Evolutionary conservation across 2,797 vertebrate genomes (phyloP).

Genomic region (Pelodytes ibericus): DNA sequence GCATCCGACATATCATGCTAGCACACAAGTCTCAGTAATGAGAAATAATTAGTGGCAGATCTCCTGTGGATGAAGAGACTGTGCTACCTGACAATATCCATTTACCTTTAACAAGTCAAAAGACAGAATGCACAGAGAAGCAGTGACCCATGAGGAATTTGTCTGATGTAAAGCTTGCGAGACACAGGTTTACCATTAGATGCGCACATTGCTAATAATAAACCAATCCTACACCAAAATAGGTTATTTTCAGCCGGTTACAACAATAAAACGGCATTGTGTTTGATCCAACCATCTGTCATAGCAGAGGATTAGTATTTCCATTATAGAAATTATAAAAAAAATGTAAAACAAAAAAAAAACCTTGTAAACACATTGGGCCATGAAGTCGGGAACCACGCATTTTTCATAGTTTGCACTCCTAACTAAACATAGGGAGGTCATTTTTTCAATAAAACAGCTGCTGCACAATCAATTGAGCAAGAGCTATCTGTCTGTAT

Average conservation of each 20-base stretch:
- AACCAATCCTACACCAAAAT: background rate
- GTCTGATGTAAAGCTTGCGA: background rate
- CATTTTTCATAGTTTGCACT: too few relatives aligned
- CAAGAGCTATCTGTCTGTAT: too few relatives aligned
- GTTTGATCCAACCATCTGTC: too few relatives aligned
- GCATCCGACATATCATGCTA: background rate
- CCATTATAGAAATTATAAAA: too few relatives aligned
- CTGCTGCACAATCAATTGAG: too few relatives aligned
- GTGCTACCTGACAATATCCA: conserved; percentile 8
- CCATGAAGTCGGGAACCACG: too few relatives aligned
- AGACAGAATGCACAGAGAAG: conserved; percentile 3
- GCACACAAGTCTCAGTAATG: background rate
- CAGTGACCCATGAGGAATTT: conserved; percentile 32
- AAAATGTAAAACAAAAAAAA: too few relatives aligned
- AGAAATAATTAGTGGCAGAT: background rate
- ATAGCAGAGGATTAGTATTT: too few relatives aligned
- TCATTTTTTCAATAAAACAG: too few relatives aligned
- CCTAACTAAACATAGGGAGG: too few relatives aligned
- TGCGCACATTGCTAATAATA: background rate
- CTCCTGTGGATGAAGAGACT: background rate
- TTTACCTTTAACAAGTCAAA: conserved; percentile 9
- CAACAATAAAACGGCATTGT: background rate
- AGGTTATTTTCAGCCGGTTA: background rate
- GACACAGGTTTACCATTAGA: background rate
- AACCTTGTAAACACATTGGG: too few relatives aligned